A percentile compares a stretch with the other conserved stretches of the same genome.
Conservation (phyloP, 2,888 invertebrate genomes). For the Eupithecia insigniata region DNA sequence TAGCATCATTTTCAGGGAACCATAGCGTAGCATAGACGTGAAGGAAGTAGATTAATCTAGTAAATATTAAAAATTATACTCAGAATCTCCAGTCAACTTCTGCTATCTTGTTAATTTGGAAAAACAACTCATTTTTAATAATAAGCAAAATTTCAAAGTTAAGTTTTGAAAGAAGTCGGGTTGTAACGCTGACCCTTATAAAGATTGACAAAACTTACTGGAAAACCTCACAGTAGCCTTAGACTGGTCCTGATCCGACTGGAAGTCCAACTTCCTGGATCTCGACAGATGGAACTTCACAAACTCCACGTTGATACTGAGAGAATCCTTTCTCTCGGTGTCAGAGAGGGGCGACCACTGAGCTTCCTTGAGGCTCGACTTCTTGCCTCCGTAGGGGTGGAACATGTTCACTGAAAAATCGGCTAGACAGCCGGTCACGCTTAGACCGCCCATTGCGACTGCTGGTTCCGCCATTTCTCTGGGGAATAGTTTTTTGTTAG, state of each 20-base stretch:
- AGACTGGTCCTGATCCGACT: conserved; percentile 87
- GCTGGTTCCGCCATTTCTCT: conserved; percentile 86
- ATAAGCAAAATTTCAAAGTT: too few species aligned
- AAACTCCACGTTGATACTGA: conserved; percentile 98
- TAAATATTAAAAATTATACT: too few species aligned
- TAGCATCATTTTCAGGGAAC: neutral
- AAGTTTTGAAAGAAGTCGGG: too few species aligned
- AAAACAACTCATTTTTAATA: too few species aligned
- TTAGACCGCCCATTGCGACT: conserved; percentile 92
- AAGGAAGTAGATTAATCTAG: too few species aligned
- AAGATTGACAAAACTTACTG: conserved; percentile 82
- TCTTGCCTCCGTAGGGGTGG: conserved; percentile 98
- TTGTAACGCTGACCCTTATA: too few species aligned
- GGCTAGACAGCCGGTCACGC: conserved; percentile 97
- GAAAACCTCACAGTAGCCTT: conserved; percentile 96
- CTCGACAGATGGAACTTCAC: conserved; percentile 97
- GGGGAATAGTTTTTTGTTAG: conserved; percentile 13
- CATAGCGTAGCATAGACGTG: neutral
- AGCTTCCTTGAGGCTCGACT: conserved; percentile 87
- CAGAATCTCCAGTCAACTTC: too few species aligned
- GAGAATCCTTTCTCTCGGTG: conserved; percentile 96
- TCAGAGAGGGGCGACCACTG: conserved; percentile 95
- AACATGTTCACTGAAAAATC: conserved; percentile 99
- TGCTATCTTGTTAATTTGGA: too few species aligned
- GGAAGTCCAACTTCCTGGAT: conserved; percentile 94